A percentile compares a stretch with the other conserved stretches of the same genome.
Evolutionary conservation across 2,888 invertebrate genomes (phyloP).

Genomic region (Hydropsyche betteni): DNA sequence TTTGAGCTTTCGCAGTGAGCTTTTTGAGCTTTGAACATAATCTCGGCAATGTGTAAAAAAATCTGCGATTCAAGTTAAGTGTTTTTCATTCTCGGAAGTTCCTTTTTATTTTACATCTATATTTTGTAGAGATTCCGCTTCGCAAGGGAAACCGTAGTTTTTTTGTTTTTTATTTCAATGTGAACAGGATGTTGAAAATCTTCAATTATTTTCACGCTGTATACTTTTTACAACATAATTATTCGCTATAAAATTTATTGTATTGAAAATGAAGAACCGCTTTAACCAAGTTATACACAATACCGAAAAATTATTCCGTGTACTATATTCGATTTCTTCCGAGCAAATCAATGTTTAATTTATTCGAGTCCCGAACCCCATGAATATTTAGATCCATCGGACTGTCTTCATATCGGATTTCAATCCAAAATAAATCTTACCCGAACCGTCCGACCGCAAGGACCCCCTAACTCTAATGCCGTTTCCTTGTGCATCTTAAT

Average conservation of each 20-base stretch:
- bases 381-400: no score
- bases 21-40: conserved; percentile 11
- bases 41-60: not conserved
- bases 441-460: no score
- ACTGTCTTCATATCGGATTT: no score
- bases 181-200: conserved; percentile 6
- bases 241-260: not conserved
- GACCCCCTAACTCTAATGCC: no score
- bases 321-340: no score
- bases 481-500: conserved; percentile 12
- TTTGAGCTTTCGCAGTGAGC: conserved; percentile 8
- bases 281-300: no score
- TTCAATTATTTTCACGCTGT: conserved; percentile 3
- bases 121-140: conserved; percentile 3
- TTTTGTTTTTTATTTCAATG: not conserved
- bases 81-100: not conserved
- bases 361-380: no score
- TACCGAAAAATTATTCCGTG: no score
- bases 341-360: no score
- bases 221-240: conserved; percentile 8
- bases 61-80: not conserved
- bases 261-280: not conserved
- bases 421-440: no score
- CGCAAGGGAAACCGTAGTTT: conserved; percentile 5
- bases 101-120: conserved; percentile 1